A percentile compares a stretch with the other conserved stretches of the same genome.
Evolutionary conservation across 1,140 invertebrate genomes (phyloP).

Genomic region (Bombus impatiens): DNA sequence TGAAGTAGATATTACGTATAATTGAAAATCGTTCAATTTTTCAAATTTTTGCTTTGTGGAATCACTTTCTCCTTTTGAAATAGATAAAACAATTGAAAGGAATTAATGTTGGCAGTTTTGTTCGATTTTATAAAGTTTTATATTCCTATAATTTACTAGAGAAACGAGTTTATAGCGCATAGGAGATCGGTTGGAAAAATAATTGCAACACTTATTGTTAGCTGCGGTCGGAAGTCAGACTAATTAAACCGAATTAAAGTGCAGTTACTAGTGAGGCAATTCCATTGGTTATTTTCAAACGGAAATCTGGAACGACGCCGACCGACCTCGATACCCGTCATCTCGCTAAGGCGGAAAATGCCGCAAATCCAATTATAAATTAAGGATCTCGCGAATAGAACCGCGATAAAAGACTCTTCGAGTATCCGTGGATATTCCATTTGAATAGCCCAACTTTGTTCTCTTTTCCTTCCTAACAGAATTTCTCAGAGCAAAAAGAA

Average conservation of each 20-base stretch:
- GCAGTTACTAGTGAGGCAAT: slow-evolving; percentile 31
- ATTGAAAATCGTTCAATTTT: no score
- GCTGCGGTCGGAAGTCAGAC: background rate
- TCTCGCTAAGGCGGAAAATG: slow-evolving; percentile 46
- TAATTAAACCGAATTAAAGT: slow-evolving; percentile 48
- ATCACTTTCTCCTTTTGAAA: background rate
- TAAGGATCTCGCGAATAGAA: slow-evolving; percentile 45
- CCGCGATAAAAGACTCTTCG: slow-evolving; percentile 18
- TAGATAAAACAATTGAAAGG: background rate
- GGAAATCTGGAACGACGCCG: slow-evolving; percentile 46
- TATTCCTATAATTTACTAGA: background rate
- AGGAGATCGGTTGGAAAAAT: background rate
- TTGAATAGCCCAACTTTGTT: slow-evolving; percentile 40
- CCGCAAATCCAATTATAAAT: slow-evolving; percentile 54
- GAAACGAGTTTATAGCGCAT: background rate
- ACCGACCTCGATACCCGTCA: slow-evolving; percentile 43
- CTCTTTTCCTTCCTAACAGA: slow-evolving; percentile 9
- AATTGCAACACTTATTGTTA: background rate
- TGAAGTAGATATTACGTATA: no score
- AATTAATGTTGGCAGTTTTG: background rate
- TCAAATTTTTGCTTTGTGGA: no score
- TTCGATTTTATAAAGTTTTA: no score
- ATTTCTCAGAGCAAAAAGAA: background rate
- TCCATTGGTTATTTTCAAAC: slow-evolving; percentile 48
- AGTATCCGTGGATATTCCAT: slow-evolving; percentile 13